A percentile compares a stretch with the other conserved stretches of the same genome.
These are phyloP conservation scores for Scaptomyza reducta DNA, from an alignment of 2,888 invertebrate species.

Conservation along the genomic window DNA sequence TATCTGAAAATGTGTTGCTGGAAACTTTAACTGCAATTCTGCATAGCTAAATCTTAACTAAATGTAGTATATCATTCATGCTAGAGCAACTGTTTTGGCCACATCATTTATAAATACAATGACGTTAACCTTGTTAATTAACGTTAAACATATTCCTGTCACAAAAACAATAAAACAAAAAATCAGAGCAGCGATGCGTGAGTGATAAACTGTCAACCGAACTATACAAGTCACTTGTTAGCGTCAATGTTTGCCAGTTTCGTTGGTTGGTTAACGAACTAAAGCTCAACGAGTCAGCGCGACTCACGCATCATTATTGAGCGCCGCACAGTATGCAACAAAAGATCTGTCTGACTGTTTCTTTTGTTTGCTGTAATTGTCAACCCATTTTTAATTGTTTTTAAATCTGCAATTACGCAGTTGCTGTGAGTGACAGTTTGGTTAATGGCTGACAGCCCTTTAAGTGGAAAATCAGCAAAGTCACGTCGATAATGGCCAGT, in stretches of 20 bases:
- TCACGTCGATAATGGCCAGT: conserved; percentile 56
- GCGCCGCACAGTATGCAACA: conserved; percentile 52
- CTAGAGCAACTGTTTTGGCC: neutral
- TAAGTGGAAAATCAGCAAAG: conserved; percentile 56
- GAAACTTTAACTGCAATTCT: neutral
- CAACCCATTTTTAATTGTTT: conserved; percentile 42
- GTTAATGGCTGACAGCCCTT: conserved; percentile 62
- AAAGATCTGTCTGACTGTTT: conserved; percentile 12
- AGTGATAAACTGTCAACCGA: conserved; percentile 27
- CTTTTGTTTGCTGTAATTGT: conserved; percentile 1
- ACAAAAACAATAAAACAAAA: conserved; percentile 9
- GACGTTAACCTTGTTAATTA: conserved; percentile 35
- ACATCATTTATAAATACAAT: conserved; percentile 7
- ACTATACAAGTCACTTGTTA: conserved; percentile 44
- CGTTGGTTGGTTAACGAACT: conserved; percentile 42
- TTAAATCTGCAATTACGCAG: conserved; percentile 48
- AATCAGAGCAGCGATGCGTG: conserved; percentile 41
- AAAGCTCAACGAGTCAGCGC: conserved; percentile 17
- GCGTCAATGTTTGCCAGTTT: conserved; percentile 50
- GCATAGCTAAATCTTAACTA: neutral
- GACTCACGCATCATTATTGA: conserved; percentile 9
- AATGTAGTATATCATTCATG: neutral
- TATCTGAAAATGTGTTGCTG: neutral
- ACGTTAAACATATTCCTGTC: conserved; percentile 26
- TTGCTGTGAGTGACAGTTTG: conserved; percentile 50